Conservation (phyloP, 2,888 invertebrate genomes). For the Drosophila nigritarsus region DNA sequence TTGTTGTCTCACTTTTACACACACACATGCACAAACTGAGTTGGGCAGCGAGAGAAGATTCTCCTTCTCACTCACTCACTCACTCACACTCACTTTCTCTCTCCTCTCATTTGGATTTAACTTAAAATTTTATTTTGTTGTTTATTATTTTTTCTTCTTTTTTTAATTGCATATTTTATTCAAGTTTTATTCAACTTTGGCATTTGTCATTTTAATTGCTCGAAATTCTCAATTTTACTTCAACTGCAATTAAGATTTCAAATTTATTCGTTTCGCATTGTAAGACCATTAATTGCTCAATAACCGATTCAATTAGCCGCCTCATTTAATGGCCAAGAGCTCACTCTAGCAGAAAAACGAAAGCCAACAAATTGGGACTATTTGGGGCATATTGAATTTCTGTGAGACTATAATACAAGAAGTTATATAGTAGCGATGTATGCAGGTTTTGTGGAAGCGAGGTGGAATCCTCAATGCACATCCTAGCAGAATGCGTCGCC, state of each 20-base stretch:
- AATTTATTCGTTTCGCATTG: slow-evolving; percentile 31
- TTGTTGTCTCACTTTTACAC: slow-evolving; percentile 59
- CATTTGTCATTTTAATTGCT: slow-evolving; percentile 9
- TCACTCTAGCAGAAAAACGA: slow-evolving; percentile 36
- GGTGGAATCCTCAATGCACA: no score
- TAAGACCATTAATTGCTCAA: slow-evolving; percentile 58
- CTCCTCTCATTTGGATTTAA: slow-evolving; percentile 60
- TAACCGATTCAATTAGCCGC: slow-evolving; percentile 60
- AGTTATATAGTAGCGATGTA: neutral
- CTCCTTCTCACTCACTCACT: neutral
- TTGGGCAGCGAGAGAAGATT: slow-evolving; percentile 1
- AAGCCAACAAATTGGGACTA: neutral
- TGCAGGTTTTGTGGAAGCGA: no score
- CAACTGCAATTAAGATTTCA: slow-evolving; percentile 38
- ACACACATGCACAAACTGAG: slow-evolving; percentile 28
- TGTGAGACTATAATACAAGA: neutral
- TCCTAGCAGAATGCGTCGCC: no score
- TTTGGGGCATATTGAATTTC: neutral
- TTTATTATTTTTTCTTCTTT: slow-evolving; percentile 16
- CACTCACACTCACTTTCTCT: neutral
- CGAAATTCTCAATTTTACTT: slow-evolving; percentile 16
- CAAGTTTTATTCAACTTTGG: slow-evolving; percentile 14
- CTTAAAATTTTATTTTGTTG: slow-evolving; percentile 41
- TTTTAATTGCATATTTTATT: slow-evolving; percentile 11
- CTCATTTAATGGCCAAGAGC: slow-evolving; percentile 53